Conservation (phyloP, 1,140 invertebrate genomes). For the Penaeus chinensis region DNA sequence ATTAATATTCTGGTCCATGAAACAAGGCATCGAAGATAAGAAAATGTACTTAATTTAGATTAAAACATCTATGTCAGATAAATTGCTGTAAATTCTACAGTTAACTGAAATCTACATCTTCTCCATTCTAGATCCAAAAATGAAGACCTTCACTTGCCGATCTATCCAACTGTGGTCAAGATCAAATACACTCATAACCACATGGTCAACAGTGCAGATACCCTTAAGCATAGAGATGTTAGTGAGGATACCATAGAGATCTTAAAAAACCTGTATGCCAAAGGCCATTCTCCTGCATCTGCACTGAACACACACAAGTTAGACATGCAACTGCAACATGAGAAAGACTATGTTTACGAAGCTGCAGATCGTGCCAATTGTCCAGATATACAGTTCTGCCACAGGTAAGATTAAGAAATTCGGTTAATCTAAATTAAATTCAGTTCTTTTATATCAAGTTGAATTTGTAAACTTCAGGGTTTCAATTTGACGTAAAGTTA, state of each 20-base stretch:
- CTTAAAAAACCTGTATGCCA: slow-evolving; percentile 24
- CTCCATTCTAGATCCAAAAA: slow-evolving; percentile 36
- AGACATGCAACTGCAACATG: slow-evolving; percentile 28
- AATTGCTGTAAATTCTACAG: slow-evolving; percentile 22
- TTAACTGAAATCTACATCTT: slow-evolving; percentile 35
- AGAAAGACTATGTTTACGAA: slow-evolving; percentile 17
- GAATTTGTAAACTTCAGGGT: background rate
- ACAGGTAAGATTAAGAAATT: no score
- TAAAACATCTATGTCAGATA: slow-evolving; percentile 25
- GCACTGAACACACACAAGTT: slow-evolving; percentile 28
- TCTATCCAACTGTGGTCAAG: slow-evolving; percentile 26
- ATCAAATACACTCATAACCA: slow-evolving; percentile 33
- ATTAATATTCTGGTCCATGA: no score
- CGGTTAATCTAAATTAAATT: slow-evolving; percentile 23
- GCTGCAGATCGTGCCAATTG: slow-evolving; percentile 25
- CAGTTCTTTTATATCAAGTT: slow-evolving; percentile 16
- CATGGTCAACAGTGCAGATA: slow-evolving; percentile 36
- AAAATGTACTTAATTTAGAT: slow-evolving; percentile 25
- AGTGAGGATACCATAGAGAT: slow-evolving; percentile 17
- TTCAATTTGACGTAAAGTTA: slow-evolving; percentile 21
- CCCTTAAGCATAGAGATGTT: slow-evolving; percentile 28
- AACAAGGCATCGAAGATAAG: slow-evolving; percentile 25
- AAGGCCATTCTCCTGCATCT: slow-evolving; percentile 17
- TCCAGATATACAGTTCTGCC: slow-evolving; percentile 13
- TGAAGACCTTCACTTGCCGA: slow-evolving; percentile 39